Evolutionary conservation across 1,140 invertebrate genomes (phyloP).

Genomic region (Coelopa frigida): DNA sequence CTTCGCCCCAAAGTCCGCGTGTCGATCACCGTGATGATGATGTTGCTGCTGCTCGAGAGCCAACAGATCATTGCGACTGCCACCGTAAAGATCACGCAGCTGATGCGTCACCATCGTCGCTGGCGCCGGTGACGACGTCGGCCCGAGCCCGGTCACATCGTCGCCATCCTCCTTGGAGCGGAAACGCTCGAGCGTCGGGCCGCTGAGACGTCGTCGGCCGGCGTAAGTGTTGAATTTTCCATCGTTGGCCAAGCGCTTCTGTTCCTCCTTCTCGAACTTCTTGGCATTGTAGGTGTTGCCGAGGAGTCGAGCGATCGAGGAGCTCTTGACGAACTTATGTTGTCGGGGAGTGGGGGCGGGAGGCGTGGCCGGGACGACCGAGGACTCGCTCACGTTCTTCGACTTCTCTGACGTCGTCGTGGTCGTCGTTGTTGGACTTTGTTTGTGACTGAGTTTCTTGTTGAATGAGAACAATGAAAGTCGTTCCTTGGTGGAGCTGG

Average conservation of each 20-base stretch:
- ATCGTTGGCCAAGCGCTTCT: background rate
- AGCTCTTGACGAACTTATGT: slow-evolving; percentile 40
- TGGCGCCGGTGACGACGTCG: slow-evolving; percentile 21
- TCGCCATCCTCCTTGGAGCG: slow-evolving; percentile 40
- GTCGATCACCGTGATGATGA: background rate
- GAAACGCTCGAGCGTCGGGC: slow-evolving; percentile 38
- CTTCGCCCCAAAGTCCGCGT: slow-evolving; percentile 49
- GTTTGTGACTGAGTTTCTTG: background rate
- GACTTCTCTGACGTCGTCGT: background rate
- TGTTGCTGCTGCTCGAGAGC: slow-evolving; percentile 24
- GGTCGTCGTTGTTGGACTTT: slow-evolving; percentile 2
- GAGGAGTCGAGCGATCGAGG: slow-evolving; percentile 34
- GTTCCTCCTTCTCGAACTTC: slow-evolving; percentile 38
- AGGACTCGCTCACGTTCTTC: background rate
- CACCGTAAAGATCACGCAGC: slow-evolving; percentile 24
- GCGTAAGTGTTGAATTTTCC: slow-evolving; percentile 37
- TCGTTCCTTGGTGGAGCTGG: slow-evolving; percentile 6
- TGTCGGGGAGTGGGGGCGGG: slow-evolving; percentile 26
- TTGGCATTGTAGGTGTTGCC: slow-evolving; percentile 43
- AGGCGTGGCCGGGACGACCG: slow-evolving; percentile 10
- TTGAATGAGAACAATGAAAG: slow-evolving; percentile 9
- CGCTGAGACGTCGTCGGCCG: slow-evolving; percentile 24
- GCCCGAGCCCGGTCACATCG: slow-evolving; percentile 10
- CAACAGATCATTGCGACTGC: slow-evolving; percentile 25
- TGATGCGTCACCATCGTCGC: slow-evolving; percentile 25